These are phyloP conservation scores for Adelphocoris suturalis DNA, from an alignment of 2,888 invertebrate genomes.

Conservation along the genomic window DNA sequence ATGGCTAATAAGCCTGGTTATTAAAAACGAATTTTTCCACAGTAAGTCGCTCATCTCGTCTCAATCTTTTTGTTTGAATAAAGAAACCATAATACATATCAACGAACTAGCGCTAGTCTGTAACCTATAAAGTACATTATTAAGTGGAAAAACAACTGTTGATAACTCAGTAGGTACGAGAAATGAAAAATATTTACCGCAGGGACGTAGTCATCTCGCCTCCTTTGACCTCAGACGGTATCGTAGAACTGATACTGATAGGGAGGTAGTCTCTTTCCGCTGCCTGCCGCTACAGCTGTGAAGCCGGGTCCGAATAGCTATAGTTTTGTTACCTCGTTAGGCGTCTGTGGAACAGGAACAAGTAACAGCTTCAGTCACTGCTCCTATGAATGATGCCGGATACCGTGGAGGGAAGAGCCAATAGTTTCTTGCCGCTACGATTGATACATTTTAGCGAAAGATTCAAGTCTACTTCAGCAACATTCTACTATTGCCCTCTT, in stretches of 20 bases:
- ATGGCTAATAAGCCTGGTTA: too few species aligned
- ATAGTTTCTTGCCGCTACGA: too few species aligned
- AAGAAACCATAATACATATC: too few species aligned
- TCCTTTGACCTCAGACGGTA: not conserved
- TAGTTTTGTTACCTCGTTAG: not conserved
- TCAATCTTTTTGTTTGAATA: too few species aligned
- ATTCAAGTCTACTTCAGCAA: too few species aligned
- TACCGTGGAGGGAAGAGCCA: too few species aligned
- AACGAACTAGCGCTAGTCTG: too few species aligned
- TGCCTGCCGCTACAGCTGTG: not conserved
- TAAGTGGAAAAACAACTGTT: not conserved
- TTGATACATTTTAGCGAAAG: too few species aligned
- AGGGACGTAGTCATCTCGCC: not conserved
- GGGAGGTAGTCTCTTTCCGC: not conserved
- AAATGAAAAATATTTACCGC: not conserved
- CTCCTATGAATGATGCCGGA: not conserved
- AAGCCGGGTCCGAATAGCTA: not conserved
- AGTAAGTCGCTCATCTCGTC: too few species aligned
- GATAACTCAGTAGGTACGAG: not conserved
- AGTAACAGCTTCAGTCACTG: not conserved
- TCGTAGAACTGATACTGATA: not conserved
- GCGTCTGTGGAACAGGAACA: not conserved
- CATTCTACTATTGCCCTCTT: too few species aligned
- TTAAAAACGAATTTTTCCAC: too few species aligned
- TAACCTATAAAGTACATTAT: too few species aligned